Evolutionary conservation across 2,113 vertebrate species (phyloP), one percentile per base, ranked within the genome.

Genomic region (Lepisosteus osseus): DNA sequence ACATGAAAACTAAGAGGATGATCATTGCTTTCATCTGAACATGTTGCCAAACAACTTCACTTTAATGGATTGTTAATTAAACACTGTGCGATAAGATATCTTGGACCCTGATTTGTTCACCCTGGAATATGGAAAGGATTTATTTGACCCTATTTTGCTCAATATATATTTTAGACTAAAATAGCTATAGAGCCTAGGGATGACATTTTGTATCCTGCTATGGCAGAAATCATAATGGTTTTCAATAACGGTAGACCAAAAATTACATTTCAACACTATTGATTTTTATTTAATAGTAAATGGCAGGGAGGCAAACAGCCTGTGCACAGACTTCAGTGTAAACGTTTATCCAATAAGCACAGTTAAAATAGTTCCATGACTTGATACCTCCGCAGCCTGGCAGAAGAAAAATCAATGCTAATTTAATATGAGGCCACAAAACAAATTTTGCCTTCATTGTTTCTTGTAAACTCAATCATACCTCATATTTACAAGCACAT

Each of bases 401-500:
- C 83, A 80, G 88, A 83, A 83, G 90, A 84, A 92, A 91, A 94
- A 96, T 96, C 94, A 94, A 95, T 95, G 88, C 88, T 95, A 95
- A 96, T 94, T 92, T 88, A 92, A 94, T 95, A 89, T 92, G 86
- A 87, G 87, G 82, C 86, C 89, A 86, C 90, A 92, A 95, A 96
- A 92, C 88, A 92, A 93, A 94, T 95, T 92, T 90, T 86, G 76
- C 3, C 1, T 74, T 84, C 82, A 69, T 83, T 88, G 86, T 82
- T 91, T 77, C 76, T 75, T 80, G 76, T 76, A 88, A 79, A 75
- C 77, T 71, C 72, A 57, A 6, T 77, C 68, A 70, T 42, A 62
- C 51, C 12, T 47, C 68, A 61, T 70, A 70, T 70, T 70, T 70
- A 69, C 17, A 77, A 72, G 71, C 59, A 6, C 17, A 40, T 57